Percentiles rank a stretch among this genome's conserved stretches.
These are phyloP conservation scores for Aphelinus atriplicis DNA, from an alignment of 1,140 invertebrate species.

Conservation along the genomic window DNA sequence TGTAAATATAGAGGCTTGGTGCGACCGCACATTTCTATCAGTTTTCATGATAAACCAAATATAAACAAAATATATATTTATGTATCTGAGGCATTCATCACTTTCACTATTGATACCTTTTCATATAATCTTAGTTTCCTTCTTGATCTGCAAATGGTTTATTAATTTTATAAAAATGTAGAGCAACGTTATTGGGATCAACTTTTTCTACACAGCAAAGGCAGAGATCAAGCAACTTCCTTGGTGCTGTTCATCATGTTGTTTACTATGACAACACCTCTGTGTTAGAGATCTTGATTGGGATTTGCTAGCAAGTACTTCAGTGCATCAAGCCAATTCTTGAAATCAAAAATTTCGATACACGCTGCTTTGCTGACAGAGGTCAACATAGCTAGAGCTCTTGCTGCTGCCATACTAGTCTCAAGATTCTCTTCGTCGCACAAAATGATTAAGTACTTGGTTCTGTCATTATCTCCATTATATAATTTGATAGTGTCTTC, in stretches of 20 bases:
- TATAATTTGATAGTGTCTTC: conserved; percentile 82
- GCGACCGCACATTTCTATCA: no score
- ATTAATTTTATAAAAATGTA: conserved; percentile 89
- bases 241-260: conserved; percentile 83
- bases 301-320: conserved; percentile 84
- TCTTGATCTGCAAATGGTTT: conserved; percentile 83
- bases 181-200: conserved; percentile 88
- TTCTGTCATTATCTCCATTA: conserved; percentile 89
- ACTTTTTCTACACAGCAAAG: conserved; percentile 83
- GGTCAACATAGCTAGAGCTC: conserved; percentile 89
- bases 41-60: background rate
- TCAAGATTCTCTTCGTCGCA: conserved; percentile 87
- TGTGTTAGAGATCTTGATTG: conserved; percentile 81
- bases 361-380: conserved; percentile 79
- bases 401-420: conserved; percentile 85
- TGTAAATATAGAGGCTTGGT: no score
- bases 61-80: conserved; percentile 29
- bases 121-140: conserved; percentile 76
- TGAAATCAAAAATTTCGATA: conserved; percentile 81
- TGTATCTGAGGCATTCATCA: background rate
- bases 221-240: conserved; percentile 88
- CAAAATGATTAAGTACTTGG: conserved; percentile 87
- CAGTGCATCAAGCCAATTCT: conserved; percentile 79
- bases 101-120: conserved; percentile 62
- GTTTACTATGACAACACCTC: conserved; percentile 81